Conservation (phyloP, 2,113 vertebrate species). For the Psittacara wagleri region DNA sequence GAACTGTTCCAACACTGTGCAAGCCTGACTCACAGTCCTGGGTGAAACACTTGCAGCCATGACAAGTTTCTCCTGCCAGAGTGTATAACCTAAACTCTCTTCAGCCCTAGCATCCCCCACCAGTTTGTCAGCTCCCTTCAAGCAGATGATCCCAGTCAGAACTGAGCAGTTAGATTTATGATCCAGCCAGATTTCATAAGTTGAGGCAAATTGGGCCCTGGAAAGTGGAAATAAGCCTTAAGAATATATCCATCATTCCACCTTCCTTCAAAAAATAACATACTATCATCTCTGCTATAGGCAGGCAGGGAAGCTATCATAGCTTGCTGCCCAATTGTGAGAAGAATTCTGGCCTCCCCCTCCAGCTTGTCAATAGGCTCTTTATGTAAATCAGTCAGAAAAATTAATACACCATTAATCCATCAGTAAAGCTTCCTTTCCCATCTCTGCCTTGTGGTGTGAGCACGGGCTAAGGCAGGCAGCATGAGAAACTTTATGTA, state of each 20-base stretch:
- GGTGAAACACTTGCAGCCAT: not conserved
- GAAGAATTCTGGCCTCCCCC: constrained; percentile 47
- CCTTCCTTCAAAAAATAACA: not conserved
- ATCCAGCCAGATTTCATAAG: not conserved
- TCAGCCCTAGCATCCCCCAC: not conserved
- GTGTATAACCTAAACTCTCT: not conserved
- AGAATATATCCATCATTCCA: not conserved
- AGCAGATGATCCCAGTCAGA: not conserved
- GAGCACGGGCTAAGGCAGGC: not conserved
- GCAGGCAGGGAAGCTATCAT: constrained; percentile 44
- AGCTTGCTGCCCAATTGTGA: constrained; percentile 45
- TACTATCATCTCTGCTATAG: not conserved
- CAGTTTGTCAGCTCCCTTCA: not conserved
- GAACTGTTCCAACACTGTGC: rapidly evolving
- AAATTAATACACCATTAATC: constrained; percentile 63
- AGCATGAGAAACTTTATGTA: not conserved
- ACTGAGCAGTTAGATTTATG: not conserved
- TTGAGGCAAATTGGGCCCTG: not conserved
- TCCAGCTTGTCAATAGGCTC: constrained; percentile 49
- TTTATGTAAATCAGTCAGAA: constrained; percentile 73
- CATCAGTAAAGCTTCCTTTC: not conserved
- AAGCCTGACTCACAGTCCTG: not conserved
- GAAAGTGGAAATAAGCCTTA: not conserved
- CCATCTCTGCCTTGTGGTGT: not conserved
- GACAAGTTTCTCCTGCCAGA: not conserved